Percentiles rank a stretch among this genome's conserved stretches.
phyloP scores from a whole-genome alignment of 2,888 invertebrate species.

The Nudaria mundana region DNA sequence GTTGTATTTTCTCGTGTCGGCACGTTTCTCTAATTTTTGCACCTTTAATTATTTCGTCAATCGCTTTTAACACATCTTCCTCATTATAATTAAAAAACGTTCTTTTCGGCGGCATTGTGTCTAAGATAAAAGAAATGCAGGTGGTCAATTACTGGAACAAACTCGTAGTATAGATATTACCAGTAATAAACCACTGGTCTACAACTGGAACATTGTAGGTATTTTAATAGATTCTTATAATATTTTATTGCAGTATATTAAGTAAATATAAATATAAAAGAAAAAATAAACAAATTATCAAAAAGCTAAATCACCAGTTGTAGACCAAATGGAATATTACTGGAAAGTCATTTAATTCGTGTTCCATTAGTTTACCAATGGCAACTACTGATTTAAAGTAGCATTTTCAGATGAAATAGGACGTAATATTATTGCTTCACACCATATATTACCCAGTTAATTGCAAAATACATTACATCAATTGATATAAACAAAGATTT shows the following conservation, averaged over 20 bases:
- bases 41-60: constrained; percentile 13
- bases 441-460: background rate
- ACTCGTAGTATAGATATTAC: constrained; percentile 8
- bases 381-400: constrained; percentile 10
- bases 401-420: constrained; percentile 14
- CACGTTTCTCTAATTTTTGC: constrained; percentile 11
- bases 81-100: constrained; percentile 11
- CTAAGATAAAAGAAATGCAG: constrained; percentile 5
- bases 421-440: background rate
- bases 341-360: background rate
- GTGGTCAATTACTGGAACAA: constrained; percentile 12
- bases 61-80: constrained; percentile 15
- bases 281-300: background rate
- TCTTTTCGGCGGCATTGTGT: constrained; percentile 11
- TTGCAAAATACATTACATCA: constrained; percentile 3
- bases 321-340: background rate
- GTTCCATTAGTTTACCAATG: background rate
- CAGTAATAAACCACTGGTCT: constrained; percentile 10
- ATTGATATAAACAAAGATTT: constrained; percentile 1
- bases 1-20: constrained; percentile 3
- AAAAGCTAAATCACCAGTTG: constrained; percentile 4
- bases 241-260: background rate
- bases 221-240: background rate
- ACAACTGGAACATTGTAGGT: constrained; percentile 5
- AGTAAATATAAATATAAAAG: background rate